Conservation (phyloP, 2,797 vertebrate species). For the Chrysocyon brachyurus region DNA sequence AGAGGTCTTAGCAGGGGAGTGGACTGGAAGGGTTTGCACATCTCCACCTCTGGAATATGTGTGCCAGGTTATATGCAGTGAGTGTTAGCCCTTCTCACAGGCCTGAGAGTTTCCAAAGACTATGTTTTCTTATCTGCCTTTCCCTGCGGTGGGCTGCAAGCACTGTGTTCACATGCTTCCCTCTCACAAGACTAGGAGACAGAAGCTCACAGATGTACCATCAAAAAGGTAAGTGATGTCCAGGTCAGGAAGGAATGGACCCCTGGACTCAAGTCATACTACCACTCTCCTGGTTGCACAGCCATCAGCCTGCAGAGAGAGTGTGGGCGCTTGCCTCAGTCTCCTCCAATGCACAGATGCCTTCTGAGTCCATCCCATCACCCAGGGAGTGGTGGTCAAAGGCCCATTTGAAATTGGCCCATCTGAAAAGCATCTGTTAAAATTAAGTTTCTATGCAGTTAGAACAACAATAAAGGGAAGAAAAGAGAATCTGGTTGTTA, state of each 20-base stretch:
- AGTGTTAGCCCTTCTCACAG: not conserved
- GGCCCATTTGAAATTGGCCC: not conserved
- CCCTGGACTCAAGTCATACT: not conserved
- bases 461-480: not conserved
- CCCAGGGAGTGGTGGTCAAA: not conserved
- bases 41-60: too few relatives aligned
- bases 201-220: not conserved
- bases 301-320: too few relatives aligned
- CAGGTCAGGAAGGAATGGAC: not conserved
- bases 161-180: not conserved
- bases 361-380: not conserved
- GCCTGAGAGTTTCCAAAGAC: not conserved
- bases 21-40: not conserved
- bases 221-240: not conserved
- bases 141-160: too few relatives aligned
- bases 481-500: not conserved
- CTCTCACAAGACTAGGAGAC: not conserved
- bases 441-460: not conserved
- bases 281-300: not conserved
- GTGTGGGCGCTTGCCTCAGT: not conserved
- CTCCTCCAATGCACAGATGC: not conserved
- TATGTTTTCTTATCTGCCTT: not conserved
- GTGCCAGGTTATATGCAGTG: accelerated
- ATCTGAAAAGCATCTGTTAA: not conserved
- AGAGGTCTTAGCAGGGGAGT: too few relatives aligned